Base-by-base conservation (phyloP, 2,888 invertebrate genomes). In the Asteroscopus sphinx region DNA sequence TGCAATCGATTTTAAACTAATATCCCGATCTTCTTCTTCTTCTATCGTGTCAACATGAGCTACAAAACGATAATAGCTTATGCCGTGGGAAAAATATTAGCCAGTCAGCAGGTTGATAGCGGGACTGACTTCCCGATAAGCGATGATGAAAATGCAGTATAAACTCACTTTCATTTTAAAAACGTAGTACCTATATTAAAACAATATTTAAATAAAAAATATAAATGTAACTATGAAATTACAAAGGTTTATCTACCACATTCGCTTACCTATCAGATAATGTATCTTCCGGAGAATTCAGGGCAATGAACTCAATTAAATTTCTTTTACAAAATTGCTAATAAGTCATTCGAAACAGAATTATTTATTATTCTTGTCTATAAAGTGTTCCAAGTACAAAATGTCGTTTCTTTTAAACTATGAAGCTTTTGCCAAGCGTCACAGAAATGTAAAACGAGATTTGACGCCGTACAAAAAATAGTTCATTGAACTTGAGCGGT, bases 401-500 rank as follows among this genome's bases (percentile, higher is more conserved):
- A 15, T 45, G 35, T 45, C 40, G 39, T 48, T 26, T 48, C 21
- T 41, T 15, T 28, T 35, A 42, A 25, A 25, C 25, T 26, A 21
- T 32, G 17, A 46, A 62, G 32, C 49, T 63, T 64, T 55, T 59
- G 73, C 69, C 61, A 68, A 48, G 55, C 26, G 47, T 30, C 30
- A 36, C 8, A 63, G 16, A 39, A 39, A 41, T 12, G 33, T 17
- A 41, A 62, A 64, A 73, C 53, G n/a, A 47, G 64, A 49, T 63
- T 57, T 26, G 57, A 44, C 12, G 42, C 15, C 8, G 35, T 35
- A 45, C 16, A 56, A 76, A 73, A 73, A 62, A 58, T 37, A 45
- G 76, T 64, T 73, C 61, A 62, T 16, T 49, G 77, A 59, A 46
- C 73, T 59, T 37, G 16, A n/a, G 13, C 48, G 13, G 9, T 37